These are phyloP conservation scores for Ceratotherium simum DNA, from an alignment of 2,113 vertebrate genomes.

Conservation along the genomic window DNA sequence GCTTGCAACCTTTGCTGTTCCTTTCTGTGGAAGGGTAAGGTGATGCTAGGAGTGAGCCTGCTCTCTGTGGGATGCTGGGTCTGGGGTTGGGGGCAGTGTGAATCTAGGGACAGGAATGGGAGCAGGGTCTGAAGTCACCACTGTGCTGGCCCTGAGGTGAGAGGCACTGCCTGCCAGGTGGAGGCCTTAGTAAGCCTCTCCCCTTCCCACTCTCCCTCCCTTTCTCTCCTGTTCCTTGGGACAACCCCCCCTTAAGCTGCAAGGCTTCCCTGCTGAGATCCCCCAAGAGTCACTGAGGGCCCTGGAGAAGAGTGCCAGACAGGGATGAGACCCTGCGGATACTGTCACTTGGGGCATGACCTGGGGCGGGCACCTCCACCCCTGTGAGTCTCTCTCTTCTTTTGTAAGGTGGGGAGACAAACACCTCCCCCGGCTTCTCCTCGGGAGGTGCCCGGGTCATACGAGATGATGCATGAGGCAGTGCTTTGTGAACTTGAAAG, in stretches of 20 bases:
- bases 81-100: accelerated
- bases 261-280: not conserved
- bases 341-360: not conserved
- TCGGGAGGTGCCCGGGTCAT: not conserved
- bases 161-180: not conserved
- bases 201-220: not conserved
- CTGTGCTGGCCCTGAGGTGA: not conserved
- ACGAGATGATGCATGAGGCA: not conserved
- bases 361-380: too few species aligned
- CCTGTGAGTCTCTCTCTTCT: not conserved
- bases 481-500: not conserved
- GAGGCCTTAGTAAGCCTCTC: not conserved
- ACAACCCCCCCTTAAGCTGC: not conserved
- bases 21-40: not conserved
- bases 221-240: not conserved
- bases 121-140: not conserved
- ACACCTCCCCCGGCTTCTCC: not conserved
- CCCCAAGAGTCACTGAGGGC: not conserved
- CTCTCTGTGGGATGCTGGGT: not conserved
- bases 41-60: not conserved
- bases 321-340: not conserved
- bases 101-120: not conserved
- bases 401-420: not conserved
- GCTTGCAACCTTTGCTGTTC: accelerated
- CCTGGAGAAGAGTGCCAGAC: not conserved